A percentile compares a stretch with the other conserved stretches of the same genome.
phyloP scores from a whole-genome alignment of 1,140 invertebrate species.

The Globodera ellingtonae region DNA sequence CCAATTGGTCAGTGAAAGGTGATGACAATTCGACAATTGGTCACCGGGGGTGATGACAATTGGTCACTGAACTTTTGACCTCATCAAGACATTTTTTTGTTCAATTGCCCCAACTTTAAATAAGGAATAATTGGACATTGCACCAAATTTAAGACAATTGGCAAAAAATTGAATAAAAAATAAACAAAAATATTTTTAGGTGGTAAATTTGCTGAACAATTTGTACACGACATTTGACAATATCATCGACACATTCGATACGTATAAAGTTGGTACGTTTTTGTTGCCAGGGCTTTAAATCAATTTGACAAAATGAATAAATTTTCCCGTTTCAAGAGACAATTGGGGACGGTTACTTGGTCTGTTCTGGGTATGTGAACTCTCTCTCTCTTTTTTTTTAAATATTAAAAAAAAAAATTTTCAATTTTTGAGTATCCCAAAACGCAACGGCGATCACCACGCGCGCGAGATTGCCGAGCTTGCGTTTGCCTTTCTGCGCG shows the following conservation, averaged over 20 bases:
- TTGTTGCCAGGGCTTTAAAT: slow-evolving; percentile 57
- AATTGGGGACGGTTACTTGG: slow-evolving; percentile 93
- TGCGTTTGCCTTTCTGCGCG: slow-evolving; percentile 32
- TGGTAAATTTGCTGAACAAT: slow-evolving; percentile 89
- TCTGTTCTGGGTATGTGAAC: slow-evolving; percentile 68
- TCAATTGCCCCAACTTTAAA: too few relatives aligned
- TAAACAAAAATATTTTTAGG: slow-evolving; percentile 3
- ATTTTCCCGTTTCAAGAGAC: slow-evolving; percentile 73
- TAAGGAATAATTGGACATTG: too few relatives aligned
- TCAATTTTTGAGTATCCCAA: slow-evolving; percentile 73
- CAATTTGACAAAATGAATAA: background rate
- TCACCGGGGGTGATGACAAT: too few relatives aligned
- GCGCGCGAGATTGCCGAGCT: slow-evolving; percentile 80
- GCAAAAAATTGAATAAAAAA: background rate
- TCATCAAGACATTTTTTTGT: too few relatives aligned
- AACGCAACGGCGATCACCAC: slow-evolving; percentile 84
- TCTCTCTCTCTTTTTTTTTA: too few relatives aligned
- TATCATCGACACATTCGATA: slow-evolving; percentile 89
- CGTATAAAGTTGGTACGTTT: slow-evolving; percentile 79
- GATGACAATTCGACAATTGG: too few relatives aligned
- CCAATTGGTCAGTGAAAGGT: background rate
- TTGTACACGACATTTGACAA: slow-evolving; percentile 90
- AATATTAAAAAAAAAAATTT: too few relatives aligned
- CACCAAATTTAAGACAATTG: too few relatives aligned
- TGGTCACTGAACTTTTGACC: background rate